A percentile compares a stretch with the other conserved stretches of the same genome.
These are phyloP conservation scores for Volucella zonaria DNA, from an alignment of 2,888 invertebrate genomes.

Conservation along the genomic window DNA sequence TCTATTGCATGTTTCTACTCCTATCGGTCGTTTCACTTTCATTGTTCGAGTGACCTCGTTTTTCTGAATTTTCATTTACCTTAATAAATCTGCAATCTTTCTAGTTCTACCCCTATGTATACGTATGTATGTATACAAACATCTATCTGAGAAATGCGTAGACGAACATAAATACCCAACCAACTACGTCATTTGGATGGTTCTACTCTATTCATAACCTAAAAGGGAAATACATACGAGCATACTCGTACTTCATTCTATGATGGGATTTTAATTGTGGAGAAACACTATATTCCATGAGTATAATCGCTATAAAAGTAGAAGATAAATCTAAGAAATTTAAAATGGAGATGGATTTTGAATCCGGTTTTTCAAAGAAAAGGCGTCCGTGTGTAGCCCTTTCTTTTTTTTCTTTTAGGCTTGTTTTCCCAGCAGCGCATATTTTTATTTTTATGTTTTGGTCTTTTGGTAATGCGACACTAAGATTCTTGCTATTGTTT, in stretches of 20 bases:
- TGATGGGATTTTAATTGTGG: slow-evolving; percentile 29
- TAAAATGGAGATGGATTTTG: neutral
- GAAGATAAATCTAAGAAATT: neutral
- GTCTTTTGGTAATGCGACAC: slow-evolving; percentile 38
- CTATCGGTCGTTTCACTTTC: slow-evolving; percentile 54
- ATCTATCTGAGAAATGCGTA: slow-evolving; percentile 10
- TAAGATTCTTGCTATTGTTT: slow-evolving; percentile 28
- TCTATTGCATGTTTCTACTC: slow-evolving; percentile 30
- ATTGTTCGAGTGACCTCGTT: slow-evolving; percentile 53
- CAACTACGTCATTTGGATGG: slow-evolving; percentile 2
- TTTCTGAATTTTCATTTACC: slow-evolving; percentile 46
- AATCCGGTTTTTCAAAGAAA: slow-evolving; percentile 23
- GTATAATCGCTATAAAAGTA: neutral
- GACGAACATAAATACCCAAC: neutral
- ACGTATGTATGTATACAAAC: neutral
- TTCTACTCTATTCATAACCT: slow-evolving; percentile 4
- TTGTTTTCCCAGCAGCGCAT: neutral
- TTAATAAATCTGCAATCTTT: slow-evolving; percentile 46
- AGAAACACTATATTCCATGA: slow-evolving; percentile 11
- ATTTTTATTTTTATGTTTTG: neutral
- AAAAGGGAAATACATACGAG: neutral
- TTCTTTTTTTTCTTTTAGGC: slow-evolving; percentile 8
- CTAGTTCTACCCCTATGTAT: slow-evolving; percentile 2
- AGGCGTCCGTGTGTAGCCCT: slow-evolving; percentile 2
- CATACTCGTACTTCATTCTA: neutral